Base-by-base conservation (phyloP, 2,113 vertebrate genomes). In the Eublepharis macularius region DNA sequence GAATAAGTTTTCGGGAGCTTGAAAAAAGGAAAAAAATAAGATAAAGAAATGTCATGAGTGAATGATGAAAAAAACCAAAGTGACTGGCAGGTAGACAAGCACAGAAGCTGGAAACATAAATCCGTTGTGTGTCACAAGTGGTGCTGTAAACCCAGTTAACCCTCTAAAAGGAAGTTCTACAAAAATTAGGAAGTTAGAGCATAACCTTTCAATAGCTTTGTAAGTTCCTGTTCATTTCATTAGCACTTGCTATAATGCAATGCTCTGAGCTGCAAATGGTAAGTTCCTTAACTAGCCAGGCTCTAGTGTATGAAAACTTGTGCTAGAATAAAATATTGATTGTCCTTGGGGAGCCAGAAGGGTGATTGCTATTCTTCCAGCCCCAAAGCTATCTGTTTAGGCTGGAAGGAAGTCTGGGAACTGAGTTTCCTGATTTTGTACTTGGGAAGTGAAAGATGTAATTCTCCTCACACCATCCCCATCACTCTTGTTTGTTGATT, bases 1-100 rank as follows among this genome's bases (percentile, higher is more conserved):
- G 3, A 0, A 4, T 0, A 8, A 5, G 34, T 29, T 24, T 1
- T 19, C 73, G 3, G 2, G 0, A 6, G 8, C n/a, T 0, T 19
- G 4, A 24, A 43, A 2, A 1, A 21, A 72, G 0, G 1, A 5
- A 2, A n/a, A 63, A 0, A 69, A 29, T 29, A 5, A 1, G 19
- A 4, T 36, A 12, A 9, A 1, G 17, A 2, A 0, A 1, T 0
- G 6, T 14, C 4, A 17, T 6, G 26, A 51, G 34, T 6, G 4
- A 39, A 4, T 16, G 24, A 0, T 8, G 1, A 21, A 43, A 39
- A 1, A 63, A 36, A 24, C n/a, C 17, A 4, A 8, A 1, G 0
- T 6, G 0, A 14, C 0, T 16, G 26, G 36, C 0, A 45, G 0
- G n/a, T 26, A 60, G 19, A 16, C 16, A 45, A 63, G 21, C 11